Base-by-base conservation (phyloP, 1,140 invertebrate genomes). In the Pseudomyrmex cubaensis region DNA sequence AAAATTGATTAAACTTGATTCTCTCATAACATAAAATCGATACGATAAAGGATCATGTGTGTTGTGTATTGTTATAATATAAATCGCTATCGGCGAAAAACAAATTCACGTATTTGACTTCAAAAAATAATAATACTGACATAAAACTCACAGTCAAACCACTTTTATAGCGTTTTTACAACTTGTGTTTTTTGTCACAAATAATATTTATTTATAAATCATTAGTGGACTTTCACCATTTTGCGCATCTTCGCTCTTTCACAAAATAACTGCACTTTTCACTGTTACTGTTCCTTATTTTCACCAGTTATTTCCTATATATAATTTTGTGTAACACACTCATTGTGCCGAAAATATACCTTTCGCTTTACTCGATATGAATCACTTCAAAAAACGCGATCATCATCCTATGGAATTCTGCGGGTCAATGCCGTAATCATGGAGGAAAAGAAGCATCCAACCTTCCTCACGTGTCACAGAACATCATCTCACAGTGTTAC, bases 341-440 rank as follows among this genome's bases (percentile, higher is more conserved):
- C 67, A 4, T 35, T 3, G 22, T 15, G 35, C 5, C 20, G 2
- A 69, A 69, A 57, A 17, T 17, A 46, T 54, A 57, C n/a, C 2
- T 50, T 72, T 59, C 12, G 1, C 35, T 56, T 25, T 63, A 15
- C 62, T 17, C 9, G n/a, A 25, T 44, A 59, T 3, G 48, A 70
- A 64, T 82, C 59, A 62, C 48, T 64, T 67, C 2, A n/a, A 22
- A 48, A 35, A n/a, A 76, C 17, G 12, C 17, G 52, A 20, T 76
- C 25, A 44, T 12, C 66, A 15, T 73, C 1, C 5, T 13, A 50
- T 44, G 1, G 0, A 22, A 67, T 56, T 35, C 64, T 54, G 12
- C 48, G 22, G 67, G 13, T 70, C 64, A 50, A 70, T 70, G 13
- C 17, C 20, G 2, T 57, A 46, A 1, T 22, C 17, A 78, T 57